Conservation (phyloP, 1,140 invertebrate genomes). For the Riptortus pedestris region DNA sequence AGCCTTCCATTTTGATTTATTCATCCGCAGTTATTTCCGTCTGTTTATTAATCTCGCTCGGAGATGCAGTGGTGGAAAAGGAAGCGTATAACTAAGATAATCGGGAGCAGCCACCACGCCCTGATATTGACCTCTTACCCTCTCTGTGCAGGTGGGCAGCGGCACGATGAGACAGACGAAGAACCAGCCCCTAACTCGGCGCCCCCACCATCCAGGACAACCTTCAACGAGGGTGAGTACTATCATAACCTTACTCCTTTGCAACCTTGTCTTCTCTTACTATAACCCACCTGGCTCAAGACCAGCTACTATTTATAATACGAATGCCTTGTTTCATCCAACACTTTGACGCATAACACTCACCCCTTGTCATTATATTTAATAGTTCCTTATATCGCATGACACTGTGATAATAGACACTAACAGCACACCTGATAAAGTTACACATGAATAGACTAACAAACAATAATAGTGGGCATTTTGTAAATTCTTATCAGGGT, state of each 20-base stretch:
- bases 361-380: too few relatives aligned
- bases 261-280: neutral
- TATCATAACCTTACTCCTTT: neutral
- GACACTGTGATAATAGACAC: too few relatives aligned
- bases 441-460: too few relatives aligned
- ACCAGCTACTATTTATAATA: too few relatives aligned
- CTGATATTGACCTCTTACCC: constrained; percentile 27
- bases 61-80: constrained; percentile 33
- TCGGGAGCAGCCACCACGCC: constrained; percentile 31
- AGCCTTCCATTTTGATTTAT: neutral
- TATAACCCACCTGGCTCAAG: neutral
- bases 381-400: too few relatives aligned
- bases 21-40: neutral
- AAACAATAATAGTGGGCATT: too few relatives aligned
- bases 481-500: too few relatives aligned
- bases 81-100: constrained; percentile 29
- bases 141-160: constrained; percentile 14
- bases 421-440: too few relatives aligned
- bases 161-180: constrained; percentile 20
- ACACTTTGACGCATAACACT: too few relatives aligned
- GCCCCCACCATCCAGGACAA: constrained; percentile 19
- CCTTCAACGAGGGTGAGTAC: constrained; percentile 31
- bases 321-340: too few relatives aligned
- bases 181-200: constrained; percentile 1
- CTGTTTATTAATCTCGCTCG: neutral